Base-by-base conservation (phyloP, 2,888 invertebrate species). In the Acleris laterana region DNA sequence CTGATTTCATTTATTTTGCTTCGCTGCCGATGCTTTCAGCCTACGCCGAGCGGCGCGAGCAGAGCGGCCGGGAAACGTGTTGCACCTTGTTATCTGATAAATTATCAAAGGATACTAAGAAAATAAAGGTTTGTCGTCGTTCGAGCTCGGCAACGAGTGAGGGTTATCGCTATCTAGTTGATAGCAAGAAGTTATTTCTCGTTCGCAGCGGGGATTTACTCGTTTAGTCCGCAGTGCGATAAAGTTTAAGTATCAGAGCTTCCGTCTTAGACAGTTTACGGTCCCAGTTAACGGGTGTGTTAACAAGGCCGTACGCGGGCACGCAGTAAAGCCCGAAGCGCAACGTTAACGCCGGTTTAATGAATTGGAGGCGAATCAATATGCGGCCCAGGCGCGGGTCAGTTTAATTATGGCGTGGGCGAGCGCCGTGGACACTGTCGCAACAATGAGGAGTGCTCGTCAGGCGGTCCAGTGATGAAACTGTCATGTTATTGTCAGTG, bases 1-100 rank as follows among this genome's bases (percentile, higher is more conserved):
- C 81, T 83, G 83, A 85, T 85, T 86, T 82, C 77, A 77, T 83
- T 85, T 81, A 77, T 74, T 77, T 74, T 77, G 72, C 79, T 77
- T 69, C 71, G 70, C 56, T 53, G 74, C 74, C 71, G 75, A 74
- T 75, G 75, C 60, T 72, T 75, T 70, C 76, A 25, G n/a, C 46
- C 25, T n/a, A n/a, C 56, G 17, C 25, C 22, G 22, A 3, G 56
- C 56, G 17, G 46, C 6, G 38, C 20, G 17, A 16, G 25, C 56
- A 17, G n/a, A 46, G 46, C 25, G 17, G 25, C 57, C 17, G 57
- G 17, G 25, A 56, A 56, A n/a, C 22, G 56, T 22, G 25, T 57
- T 46, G 22, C 44, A 49, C 20, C 68, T 68, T 63, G 63, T 17
- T 66, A 70, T 77, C 74, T 72, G 76, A 79, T 80, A 77, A 82